Evolutionary conservation across 2,888 invertebrate species (phyloP).

Genomic region (Agonopterix subpropinquella): DNA sequence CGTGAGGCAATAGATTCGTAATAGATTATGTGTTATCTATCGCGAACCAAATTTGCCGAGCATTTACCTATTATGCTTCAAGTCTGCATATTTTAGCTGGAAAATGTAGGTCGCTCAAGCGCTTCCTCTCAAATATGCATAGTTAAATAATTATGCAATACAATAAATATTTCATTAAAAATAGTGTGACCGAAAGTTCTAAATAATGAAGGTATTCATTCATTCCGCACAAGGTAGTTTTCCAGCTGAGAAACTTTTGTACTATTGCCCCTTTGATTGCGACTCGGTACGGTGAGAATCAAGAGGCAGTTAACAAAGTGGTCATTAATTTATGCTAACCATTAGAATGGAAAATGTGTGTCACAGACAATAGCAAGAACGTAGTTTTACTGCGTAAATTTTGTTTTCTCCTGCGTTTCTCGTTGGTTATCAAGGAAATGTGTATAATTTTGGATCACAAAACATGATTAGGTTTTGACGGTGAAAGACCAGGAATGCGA

Average conservation of each 20-base stretch:
- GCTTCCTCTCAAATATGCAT: too few species aligned
- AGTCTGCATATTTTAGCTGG: not conserved
- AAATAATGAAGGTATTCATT: not conserved
- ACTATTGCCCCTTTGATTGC: slow-evolving; percentile 20
- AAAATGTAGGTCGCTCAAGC: not conserved
- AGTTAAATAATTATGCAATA: too few species aligned
- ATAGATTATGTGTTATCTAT: slow-evolving; percentile 1
- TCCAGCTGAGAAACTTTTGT: slow-evolving; percentile 22
- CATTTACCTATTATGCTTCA: not conserved
- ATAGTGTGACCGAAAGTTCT: slow-evolving; percentile 11
- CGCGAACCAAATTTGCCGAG: not conserved
- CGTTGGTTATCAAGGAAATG: not conserved
- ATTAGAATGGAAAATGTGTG: slow-evolving; percentile 27
- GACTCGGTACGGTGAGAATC: slow-evolving; percentile 9
- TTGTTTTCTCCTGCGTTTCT: slow-evolving; percentile 11
- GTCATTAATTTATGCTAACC: slow-evolving; percentile 17
- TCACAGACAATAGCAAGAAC: slow-evolving; percentile 7
- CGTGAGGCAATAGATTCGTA: slow-evolving; percentile 19
- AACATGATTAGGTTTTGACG: not conserved
- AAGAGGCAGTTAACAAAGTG: slow-evolving; percentile 16
- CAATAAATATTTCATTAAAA: too few species aligned
- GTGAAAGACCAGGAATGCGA: not conserved
- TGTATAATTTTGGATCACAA: not conserved
- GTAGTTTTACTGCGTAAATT: slow-evolving; percentile 4
- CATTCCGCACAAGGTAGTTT: slow-evolving; percentile 10